Base-by-base conservation (phyloP, 2,797 vertebrate species). In the Otolemur crassicaudatus region DNA sequence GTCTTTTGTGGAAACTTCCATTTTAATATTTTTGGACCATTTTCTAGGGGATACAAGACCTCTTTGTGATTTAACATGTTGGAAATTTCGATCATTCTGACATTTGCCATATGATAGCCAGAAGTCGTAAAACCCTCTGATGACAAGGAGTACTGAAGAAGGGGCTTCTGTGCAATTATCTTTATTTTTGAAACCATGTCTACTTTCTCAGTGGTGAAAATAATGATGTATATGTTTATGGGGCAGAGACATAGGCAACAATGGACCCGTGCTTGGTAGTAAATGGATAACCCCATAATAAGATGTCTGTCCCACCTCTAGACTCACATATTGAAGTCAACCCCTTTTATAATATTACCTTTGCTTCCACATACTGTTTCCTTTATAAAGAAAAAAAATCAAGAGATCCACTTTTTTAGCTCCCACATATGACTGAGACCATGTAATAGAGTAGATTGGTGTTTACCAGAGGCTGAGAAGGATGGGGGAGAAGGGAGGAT, bases 11-110 rank as follows among this genome's bases (percentile, higher is more conserved):
- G 65, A 89, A 96, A 95, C 22, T 49, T 96, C 85, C 49, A 91
- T 87, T 88, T 95, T 94, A 95, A 90, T 90, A 85, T 94, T 85
- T 95, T 88, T 75, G 63, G 94, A 90, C 65, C 31, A 22, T 85
- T 95, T 94, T 95, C 84, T 87, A 1, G 4, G 11, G 29, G 29
- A 29, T 67, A 3, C n/a, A 67, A 76, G 80, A 83, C 58, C 84
- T 95, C 70, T 95, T 95, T 87, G 80, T 53, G 29, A 96, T 95
- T 95, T 79, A 94, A 81, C 34, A 53, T 92, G 58, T 65, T 91
- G 69, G 63, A 91, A 86, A 70, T 79, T 90, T 94, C 49, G 53
- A 72, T 96, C 85, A 97, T 90, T 70, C 34, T 91, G 87, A 93
- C 77, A 88, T 31, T 87, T 97, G 72, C 46, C 3, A 1, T 72